Base-by-base conservation (phyloP, 2,888 invertebrate genomes). In the Willowsia nigromaculata region DNA sequence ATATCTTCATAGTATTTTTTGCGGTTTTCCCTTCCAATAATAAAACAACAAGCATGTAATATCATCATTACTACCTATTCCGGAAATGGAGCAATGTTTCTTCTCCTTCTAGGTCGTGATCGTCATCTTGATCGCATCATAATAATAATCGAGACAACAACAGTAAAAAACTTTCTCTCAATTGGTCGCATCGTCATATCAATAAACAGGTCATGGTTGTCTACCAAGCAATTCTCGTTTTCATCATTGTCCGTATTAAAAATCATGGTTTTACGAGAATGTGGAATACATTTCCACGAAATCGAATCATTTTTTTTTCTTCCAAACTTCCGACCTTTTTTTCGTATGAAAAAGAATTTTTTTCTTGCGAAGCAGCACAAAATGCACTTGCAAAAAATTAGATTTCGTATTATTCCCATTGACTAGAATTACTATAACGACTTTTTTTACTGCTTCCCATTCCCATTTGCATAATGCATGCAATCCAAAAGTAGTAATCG, bases 391-490 rank as follows among this genome's bases (percentile, higher is more conserved):
- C 40, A 40, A 71, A 62, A 59, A 71, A 47, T 47, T 9, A 71
- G 27, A 71, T 40, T 22, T 22, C 25, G 25, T 40, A 43, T 71
- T 71, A 71, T 40, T 22, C 43, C 43, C 68, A 71, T 40, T 40
- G 68, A 25, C 68, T 40, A 22, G 40, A 40, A 71, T 71, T 71
- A 71, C 43, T 43, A 71, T 40, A 9, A 71, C 11, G 40, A 40
- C 11, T 40, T 65, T 40, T 71, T 71, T 71, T 40, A 71, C 68
- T 40, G 40, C n/a, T 71, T 71, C 68, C 68, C 68, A 37, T 22
- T 37, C 37, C 37, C 68, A 71, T 71, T 71, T 71, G 68, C 68
- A 71, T 71, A 71, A 71, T 71, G 22, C 40, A 37, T 71, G 40
- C 37, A 40, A 71, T 71, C 37, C 68, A 71, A n/a, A n/a, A n/a